Base-by-base conservation (phyloP, 2,113 vertebrate genomes). In the Rhea pennata region DNA sequence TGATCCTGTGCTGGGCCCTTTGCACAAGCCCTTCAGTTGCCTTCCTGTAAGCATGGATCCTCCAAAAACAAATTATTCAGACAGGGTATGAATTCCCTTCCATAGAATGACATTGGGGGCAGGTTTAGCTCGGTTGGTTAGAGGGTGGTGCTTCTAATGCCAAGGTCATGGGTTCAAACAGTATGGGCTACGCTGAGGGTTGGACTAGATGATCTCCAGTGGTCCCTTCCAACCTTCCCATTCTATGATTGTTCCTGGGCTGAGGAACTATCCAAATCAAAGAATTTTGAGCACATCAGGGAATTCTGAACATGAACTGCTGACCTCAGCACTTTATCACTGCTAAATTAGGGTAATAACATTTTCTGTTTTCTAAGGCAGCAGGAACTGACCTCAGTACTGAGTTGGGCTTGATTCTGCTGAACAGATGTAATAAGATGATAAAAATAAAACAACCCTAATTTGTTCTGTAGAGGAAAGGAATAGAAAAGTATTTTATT, bases 391-490 rank as follows among this genome's bases (percentile, higher is more conserved):
- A 94, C 80, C 92, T 93, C 73, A 89, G 84, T 94, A 72, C 70
- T 84, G 27, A 81, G 33, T 90, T 92, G 90, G 48, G 84, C 58
- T 92, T 84, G 39, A 78, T 86, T 93, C 46, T 79, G 58, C 48
- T 93, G 84, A 96, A 89, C 95, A 96, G 95, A 89, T 97, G 19
- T 92, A 93, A 89, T 85, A 53, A 78, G 66, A 94, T 94, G 86
- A 90, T 78, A 94, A 94, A 85, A 86, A 88, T 27, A 54, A 27
- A 58, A 46, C 14, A 58, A 58, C 70, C 84, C 86, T 74, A 53
- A 91, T 93, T 88, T 90, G 53, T 90, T 90, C 65, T 44, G 12
- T 21, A 82, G 86, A 84, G 54, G 26, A 81, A 92, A 90, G 72
- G 33, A 96, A 86, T n/a, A 90, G 53, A 40, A 64, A 94, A 87